These are phyloP conservation scores for Drosophila bipectinata DNA, from an alignment of 1,140 invertebrate genomes.

Conservation along the genomic window DNA sequence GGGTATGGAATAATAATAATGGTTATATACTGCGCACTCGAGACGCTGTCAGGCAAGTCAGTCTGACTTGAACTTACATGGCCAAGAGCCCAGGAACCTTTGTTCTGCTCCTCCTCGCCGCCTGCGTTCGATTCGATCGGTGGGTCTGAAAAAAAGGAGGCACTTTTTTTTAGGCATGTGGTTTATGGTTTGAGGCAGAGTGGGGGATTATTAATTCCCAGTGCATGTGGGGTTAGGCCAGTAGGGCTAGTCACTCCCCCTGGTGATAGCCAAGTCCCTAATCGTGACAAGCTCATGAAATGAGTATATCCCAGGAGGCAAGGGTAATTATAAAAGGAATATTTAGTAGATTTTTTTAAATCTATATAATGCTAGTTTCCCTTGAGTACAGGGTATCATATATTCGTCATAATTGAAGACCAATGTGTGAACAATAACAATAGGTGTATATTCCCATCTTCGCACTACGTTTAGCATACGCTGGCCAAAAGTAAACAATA, in stretches of 20 bases:
- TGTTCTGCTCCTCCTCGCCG: slow-evolving; percentile 23
- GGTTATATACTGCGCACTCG: slow-evolving; percentile 35
- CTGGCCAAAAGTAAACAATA: slow-evolving; percentile 20
- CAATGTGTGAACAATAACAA: slow-evolving; percentile 59
- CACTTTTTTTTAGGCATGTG: background rate
- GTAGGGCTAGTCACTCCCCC: background rate
- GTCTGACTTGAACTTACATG: slow-evolving; percentile 46
- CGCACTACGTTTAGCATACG: slow-evolving; percentile 31
- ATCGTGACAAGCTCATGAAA: background rate
- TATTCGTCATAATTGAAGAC: background rate
- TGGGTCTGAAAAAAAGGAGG: slow-evolving; percentile 26
- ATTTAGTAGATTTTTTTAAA: no score
- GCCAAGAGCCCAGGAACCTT: slow-evolving; percentile 37
- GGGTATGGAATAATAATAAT: slow-evolving; percentile 41
- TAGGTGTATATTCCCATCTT: slow-evolving; percentile 6
- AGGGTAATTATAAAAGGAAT: background rate
- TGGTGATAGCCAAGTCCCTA: background rate
- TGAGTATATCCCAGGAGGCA: background rate
- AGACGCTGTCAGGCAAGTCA: slow-evolving; percentile 20
- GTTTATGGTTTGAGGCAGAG: background rate
- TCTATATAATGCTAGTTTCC: no score
- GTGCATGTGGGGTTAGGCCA: no score
- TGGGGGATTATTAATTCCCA: background rate
- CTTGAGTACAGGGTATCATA: background rate
- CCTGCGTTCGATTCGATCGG: slow-evolving; percentile 31